Base-by-base conservation (phyloP, 2,113 vertebrate genomes). In the Dendrocopos noguchii region DNA sequence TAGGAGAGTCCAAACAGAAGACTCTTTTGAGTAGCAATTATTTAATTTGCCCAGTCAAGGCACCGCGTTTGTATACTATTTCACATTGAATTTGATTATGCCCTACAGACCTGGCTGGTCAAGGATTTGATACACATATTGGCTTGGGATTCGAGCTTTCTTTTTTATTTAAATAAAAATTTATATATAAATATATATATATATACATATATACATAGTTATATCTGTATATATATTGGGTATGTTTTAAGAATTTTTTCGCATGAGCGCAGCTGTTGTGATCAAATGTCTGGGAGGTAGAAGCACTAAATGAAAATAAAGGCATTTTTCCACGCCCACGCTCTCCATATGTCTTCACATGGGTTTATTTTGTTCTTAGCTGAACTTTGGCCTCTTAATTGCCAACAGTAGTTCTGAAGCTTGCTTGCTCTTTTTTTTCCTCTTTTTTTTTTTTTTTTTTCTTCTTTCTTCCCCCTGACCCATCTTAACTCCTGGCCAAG, bases 61-160 rank as follows among this genome's bases (percentile, higher is more conserved):
- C 97, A 97, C 97, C 97, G 96, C 97, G 84, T 98, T 98, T 98
- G 97, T 98, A 98, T 98, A 98, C 97, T 98, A 98, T 98, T 98
- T 98, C 98, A 98, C 98, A 98, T 98, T 98, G 98, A 98, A 98
- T 98, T 98, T 97, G 97, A 98, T 98, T 98, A 98, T 98, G 97
- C 98, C 98, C 98, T 98, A 98, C 97, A 98, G 98, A 98, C 97
- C 97, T 98, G 98, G 97, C 98, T 98, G 98, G 98, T 98, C 97
- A 98, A 98, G 97, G 98, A 98, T 97, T 97, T 98, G 98, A 98
- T 98, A 98, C 96, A 98, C 97, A 97, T 98, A 98, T 98, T 98
- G 98, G 98, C 98, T 98, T 98, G 98, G 97, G 97, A 98, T 98
- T 98, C 98, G 98, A 98, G 98, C 98, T 98, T 98, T 98, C 97